Conservation (phyloP, 1,140 invertebrate species). For the Euura lappo region DNA sequence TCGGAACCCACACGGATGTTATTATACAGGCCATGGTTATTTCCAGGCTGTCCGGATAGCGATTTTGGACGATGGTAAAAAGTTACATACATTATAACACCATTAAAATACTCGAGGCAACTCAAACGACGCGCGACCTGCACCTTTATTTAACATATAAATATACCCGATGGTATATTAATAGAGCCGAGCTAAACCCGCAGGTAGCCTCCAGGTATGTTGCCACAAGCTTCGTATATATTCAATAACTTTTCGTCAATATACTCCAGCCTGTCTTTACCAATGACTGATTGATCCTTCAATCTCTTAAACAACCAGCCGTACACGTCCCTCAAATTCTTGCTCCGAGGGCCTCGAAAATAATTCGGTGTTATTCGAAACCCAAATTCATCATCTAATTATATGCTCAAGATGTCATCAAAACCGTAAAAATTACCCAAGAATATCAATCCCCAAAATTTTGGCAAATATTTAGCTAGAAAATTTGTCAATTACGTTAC, state of each 20-base stretch:
- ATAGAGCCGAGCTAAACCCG: neutral
- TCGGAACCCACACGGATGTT: too few relatives aligned
- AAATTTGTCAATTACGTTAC: too few relatives aligned
- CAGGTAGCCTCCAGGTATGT: neutral
- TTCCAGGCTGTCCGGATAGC: too few relatives aligned
- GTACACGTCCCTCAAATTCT: too few relatives aligned
- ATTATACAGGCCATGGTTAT: too few relatives aligned
- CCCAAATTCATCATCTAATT: too few relatives aligned
- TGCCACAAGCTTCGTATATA: neutral
- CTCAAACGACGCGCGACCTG: constrained; percentile 31
- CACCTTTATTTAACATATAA: constrained; percentile 33
- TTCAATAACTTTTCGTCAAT: constrained; percentile 7
- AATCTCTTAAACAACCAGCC: neutral
- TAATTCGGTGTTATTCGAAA: too few relatives aligned
- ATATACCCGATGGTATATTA: constrained; percentile 6
- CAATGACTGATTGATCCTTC: constrained; percentile 7
- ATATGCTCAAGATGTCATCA: too few relatives aligned
- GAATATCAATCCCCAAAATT: too few relatives aligned
- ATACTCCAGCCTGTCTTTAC: neutral
- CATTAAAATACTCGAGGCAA: constrained; percentile 48
- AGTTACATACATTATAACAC: constrained; percentile 59
- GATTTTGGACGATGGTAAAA: constrained; percentile 41
- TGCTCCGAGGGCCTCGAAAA: too few relatives aligned
- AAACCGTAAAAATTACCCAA: too few relatives aligned
- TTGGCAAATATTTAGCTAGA: too few relatives aligned